These are phyloP conservation scores for Cynodonichthys magdalenae DNA, from an alignment of 2,797 vertebrate genomes.

Conservation along the genomic window DNA sequence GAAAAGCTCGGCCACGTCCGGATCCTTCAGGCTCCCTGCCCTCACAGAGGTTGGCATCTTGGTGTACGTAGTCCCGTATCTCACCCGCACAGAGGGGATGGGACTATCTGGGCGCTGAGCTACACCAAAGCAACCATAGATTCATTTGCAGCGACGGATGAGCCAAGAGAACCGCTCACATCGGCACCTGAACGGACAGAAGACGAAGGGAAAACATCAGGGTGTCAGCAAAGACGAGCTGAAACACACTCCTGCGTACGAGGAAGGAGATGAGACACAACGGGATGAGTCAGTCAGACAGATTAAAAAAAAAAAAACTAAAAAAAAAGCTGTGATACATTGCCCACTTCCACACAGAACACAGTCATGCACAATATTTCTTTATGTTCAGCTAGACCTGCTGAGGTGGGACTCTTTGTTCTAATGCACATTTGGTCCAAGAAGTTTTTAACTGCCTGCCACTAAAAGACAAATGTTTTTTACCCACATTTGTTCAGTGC, in stretches of 20 bases:
- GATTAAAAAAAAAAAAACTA: conserved; percentile 17
- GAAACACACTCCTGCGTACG: background rate
- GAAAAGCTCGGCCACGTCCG: conserved; percentile 96
- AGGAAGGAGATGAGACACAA: background rate
- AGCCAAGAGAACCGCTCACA: conserved; percentile 78
- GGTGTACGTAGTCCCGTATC: conserved; percentile 65
- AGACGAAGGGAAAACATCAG: conserved; percentile 11
- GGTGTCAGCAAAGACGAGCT: conserved; percentile 19
- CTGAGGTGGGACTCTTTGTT: background rate
- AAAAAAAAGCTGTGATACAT: conserved; percentile 4
- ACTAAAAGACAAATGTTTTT: no score
- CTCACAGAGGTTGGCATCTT: conserved; percentile 98
- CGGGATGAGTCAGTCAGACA: conserved; percentile 2
- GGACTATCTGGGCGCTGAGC: conserved; percentile 94
- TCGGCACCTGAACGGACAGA: conserved; percentile 77
- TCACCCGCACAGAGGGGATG: conserved; percentile 76
- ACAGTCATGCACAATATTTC: background rate
- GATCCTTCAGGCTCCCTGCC: conserved; percentile 98
- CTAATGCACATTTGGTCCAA: background rate
- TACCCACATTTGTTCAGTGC: no score
- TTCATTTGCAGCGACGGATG: conserved; percentile 92
- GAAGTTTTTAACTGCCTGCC: background rate
- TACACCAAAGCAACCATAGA: conserved; percentile 83
- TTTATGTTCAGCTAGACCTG: background rate
- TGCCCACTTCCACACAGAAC: background rate